These are phyloP conservation scores for Oncorhynchus kisutch DNA, from an alignment of 2,113 vertebrate species.

Conservation along the genomic window DNA sequence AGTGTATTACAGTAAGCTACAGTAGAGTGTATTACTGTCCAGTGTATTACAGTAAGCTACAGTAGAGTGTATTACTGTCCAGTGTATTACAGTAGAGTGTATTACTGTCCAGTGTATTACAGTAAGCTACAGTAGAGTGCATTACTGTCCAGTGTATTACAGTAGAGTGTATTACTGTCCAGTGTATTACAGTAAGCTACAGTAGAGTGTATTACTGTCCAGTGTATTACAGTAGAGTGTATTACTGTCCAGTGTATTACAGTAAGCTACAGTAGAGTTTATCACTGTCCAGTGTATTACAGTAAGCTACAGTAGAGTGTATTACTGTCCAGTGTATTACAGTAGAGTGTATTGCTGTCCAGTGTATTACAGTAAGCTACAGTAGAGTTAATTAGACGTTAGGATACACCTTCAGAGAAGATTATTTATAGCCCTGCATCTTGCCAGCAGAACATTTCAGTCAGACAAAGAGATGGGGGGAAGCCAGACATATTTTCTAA, in stretches of 20 bases:
- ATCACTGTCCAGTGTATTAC: not conserved
- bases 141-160: no score
- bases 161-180: no score
- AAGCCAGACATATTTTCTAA: constrained; percentile 7
- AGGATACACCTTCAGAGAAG: constrained; percentile 1
- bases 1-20: not conserved
- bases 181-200: no score
- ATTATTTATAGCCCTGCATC: constrained; percentile 5
- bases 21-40: not conserved
- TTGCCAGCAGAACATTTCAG: not conserved
- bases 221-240: no score
- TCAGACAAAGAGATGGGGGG: not conserved
- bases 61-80: not conserved
- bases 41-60: not conserved
- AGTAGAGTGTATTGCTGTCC: not conserved
- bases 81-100: no score
- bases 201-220: no score
- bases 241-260: no score
- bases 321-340: not conserved
- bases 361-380: not conserved
- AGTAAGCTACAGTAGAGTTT: no score
- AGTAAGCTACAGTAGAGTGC: no score
- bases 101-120: no score
- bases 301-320: not conserved
- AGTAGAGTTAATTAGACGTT: not conserved